Percentiles rank a stretch among this genome's conserved stretches.
phyloP scores from a whole-genome alignment of 2,797 vertebrate species.

The Eurystomus glaucurus region DNA sequence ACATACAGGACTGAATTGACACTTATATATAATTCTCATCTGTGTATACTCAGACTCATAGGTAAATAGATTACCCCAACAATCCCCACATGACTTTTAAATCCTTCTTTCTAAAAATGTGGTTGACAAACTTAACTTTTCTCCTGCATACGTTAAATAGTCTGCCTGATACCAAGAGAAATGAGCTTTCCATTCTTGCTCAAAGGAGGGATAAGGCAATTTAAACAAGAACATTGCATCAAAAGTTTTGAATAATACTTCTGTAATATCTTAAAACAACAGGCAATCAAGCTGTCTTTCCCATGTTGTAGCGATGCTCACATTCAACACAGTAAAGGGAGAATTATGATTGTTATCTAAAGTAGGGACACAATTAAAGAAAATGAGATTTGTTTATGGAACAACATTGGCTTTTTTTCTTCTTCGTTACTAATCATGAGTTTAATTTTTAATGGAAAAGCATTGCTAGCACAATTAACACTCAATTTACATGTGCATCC shows the following conservation, averaged over 20 bases:
- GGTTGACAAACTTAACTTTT: background rate
- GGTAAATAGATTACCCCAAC: background rate
- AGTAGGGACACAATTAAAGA: slow-evolving; percentile 71
- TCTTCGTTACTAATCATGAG: slow-evolving; percentile 80
- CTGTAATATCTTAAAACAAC: slow-evolving; percentile 12
- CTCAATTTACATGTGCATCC: slow-evolving; percentile 87
- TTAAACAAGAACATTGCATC: slow-evolving; percentile 16
- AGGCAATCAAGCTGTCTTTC: background rate
- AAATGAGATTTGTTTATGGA: slow-evolving; percentile 79
- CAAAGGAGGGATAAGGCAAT: slow-evolving; percentile 30
- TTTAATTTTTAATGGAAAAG: slow-evolving; percentile 88
- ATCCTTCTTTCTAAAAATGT: background rate
- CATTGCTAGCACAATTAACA: slow-evolving; percentile 86
- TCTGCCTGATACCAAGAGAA: slow-evolving; percentile 40
- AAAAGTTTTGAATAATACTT: slow-evolving; percentile 37
- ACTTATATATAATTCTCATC: background rate
- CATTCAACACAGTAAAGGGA: slow-evolving; percentile 66
- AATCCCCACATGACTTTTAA: background rate
- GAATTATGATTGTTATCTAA: slow-evolving; percentile 78
- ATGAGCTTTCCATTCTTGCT: slow-evolving; percentile 53
- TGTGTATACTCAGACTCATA: background rate
- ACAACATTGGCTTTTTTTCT: slow-evolving; percentile 66
- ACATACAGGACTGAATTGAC: background rate
- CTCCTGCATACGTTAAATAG: background rate
- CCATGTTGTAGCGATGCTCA: slow-evolving; percentile 32